These are phyloP conservation scores for Hystrix brachyura DNA, from an alignment of 2,113 vertebrate species.

Conservation along the genomic window DNA sequence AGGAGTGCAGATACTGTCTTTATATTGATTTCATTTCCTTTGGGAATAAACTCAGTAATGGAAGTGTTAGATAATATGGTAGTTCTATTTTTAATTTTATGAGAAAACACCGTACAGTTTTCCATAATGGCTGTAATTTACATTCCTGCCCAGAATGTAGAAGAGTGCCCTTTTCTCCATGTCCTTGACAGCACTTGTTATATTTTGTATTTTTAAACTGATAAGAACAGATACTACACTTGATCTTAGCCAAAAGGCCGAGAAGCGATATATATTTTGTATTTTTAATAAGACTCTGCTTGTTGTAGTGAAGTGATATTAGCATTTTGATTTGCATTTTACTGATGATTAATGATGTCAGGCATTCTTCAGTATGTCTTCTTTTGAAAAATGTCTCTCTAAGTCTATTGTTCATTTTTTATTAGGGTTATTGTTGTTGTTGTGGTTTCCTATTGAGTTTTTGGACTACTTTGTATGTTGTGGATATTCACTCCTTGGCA, in stretches of 20 bases:
- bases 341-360: neutral
- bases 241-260: no score
- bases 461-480: neutral
- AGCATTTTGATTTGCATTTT: neutral
- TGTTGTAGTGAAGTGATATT: neutral
- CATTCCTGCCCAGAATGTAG: neutral
- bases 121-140: neutral
- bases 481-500: neutral
- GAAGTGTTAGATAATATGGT: neutral
- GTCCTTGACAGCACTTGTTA: neutral
- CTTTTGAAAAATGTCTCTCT: neutral
- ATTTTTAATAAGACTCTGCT: neutral
- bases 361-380: neutral
- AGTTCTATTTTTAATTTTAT: neutral
- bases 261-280: no score
- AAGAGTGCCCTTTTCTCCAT: neutral
- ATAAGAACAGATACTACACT: no score
- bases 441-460: neutral
- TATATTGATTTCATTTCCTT: neutral
- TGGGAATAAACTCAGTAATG: neutral
- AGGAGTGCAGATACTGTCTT: neutral
- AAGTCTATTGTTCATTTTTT: neutral
- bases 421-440: neutral
- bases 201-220: neutral
- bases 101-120: neutral